phyloP scores from a whole-genome alignment of 1,140 invertebrate species.

The Sycophaga agraensis region DNA sequence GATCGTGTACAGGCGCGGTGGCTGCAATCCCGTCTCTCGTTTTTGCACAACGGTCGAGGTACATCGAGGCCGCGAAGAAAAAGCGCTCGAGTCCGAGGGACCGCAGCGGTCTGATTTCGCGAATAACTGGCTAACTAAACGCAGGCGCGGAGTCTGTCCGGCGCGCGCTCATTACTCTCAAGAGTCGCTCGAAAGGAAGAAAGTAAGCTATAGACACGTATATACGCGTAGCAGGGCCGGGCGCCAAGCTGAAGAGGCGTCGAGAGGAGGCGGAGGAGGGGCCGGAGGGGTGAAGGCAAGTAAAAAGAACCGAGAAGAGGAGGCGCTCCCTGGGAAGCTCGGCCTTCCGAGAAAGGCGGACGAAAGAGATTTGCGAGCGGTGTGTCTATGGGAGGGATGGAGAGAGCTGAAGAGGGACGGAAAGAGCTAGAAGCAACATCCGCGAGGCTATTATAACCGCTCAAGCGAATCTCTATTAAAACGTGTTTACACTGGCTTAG shows the following conservation, averaged over 20 bases:
- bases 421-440: conserved; percentile 39
- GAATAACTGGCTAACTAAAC: conserved; percentile 29
- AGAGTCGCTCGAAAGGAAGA: conserved; percentile 25
- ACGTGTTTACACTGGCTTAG: conserved; percentile 61
- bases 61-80: too few relatives aligned
- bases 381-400: conserved; percentile 18
- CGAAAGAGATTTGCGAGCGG: conserved; percentile 22
- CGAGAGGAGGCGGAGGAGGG: not conserved
- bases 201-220: not conserved
- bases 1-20: too few relatives aligned
- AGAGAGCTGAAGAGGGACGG: conserved; percentile 40
- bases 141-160: conserved; percentile 8
- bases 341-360: conserved; percentile 45
- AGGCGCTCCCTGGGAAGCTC: too few relatives aligned
- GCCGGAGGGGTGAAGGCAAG: not conserved
- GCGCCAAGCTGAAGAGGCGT: not conserved
- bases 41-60: too few relatives aligned
- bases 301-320: conserved; percentile 16
- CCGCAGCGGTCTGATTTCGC: conserved; percentile 15
- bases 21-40: too few relatives aligned
- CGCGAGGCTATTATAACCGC: conserved; percentile 60
- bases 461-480: conserved; percentile 62
- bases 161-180: conserved; percentile 34
- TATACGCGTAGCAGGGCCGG: not conserved
- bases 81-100: too few relatives aligned